These are phyloP conservation scores for Coccyzus lansbergi DNA, from an alignment of 2,797 vertebrate species.

Conservation along the genomic window DNA sequence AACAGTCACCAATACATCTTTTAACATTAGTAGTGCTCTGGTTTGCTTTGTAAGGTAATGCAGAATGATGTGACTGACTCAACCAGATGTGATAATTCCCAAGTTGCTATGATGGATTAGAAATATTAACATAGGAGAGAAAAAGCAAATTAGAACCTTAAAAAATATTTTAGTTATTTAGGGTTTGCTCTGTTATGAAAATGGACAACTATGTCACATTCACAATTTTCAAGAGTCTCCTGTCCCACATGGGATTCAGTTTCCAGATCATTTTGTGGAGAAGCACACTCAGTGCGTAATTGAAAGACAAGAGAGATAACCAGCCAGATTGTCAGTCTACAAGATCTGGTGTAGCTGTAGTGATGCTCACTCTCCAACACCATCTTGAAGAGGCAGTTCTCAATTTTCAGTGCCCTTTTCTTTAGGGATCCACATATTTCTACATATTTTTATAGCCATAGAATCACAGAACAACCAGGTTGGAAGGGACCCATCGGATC, in stretches of 20 bases:
- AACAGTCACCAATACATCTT: background rate
- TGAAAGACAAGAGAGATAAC: background rate
- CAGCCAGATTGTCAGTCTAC: background rate
- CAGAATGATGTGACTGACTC: background rate
- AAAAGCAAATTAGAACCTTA: background rate
- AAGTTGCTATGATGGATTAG: background rate
- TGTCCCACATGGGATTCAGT: background rate
- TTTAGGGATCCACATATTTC: background rate
- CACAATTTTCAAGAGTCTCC: background rate
- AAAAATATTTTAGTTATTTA: background rate
- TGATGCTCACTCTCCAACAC: background rate
- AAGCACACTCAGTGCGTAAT: background rate
- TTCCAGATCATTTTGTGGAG: background rate
- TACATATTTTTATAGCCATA: background rate
- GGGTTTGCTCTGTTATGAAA: background rate
- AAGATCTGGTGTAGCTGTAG: background rate
- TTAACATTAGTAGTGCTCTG: background rate
- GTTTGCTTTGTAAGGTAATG: background rate
- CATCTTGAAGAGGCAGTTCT: background rate
- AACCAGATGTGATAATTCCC: background rate
- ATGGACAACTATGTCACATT: background rate
- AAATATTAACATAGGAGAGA: background rate
- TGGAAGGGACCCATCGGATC: no score
- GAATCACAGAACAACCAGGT: no score
- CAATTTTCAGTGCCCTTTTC: background rate